These are phyloP conservation scores for Zophobas atratus DNA, from an alignment of 1,140 invertebrate genomes.

Conservation along the genomic window DNA sequence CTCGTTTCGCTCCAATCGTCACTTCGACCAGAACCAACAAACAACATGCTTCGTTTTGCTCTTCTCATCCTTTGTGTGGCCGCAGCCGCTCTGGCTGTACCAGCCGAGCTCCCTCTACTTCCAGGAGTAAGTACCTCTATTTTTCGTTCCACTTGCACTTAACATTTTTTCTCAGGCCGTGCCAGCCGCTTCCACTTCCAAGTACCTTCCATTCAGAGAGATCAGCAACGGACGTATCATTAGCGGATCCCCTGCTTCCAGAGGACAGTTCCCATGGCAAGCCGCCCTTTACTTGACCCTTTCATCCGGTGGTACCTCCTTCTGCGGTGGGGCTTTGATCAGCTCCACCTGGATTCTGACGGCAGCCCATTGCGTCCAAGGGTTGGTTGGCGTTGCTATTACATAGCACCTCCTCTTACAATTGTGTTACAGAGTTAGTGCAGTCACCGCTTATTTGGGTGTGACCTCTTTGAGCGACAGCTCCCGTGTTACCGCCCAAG, in stretches of 20 bases:
- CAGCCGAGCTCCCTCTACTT: too few relatives aligned
- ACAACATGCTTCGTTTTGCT: too few relatives aligned
- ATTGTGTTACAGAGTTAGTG: conserved; percentile 8
- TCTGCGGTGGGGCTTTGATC: conserved; percentile 32
- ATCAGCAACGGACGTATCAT: not conserved
- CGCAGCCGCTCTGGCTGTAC: too few relatives aligned
- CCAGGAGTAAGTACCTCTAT: too few relatives aligned
- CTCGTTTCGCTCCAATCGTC: too few relatives aligned
- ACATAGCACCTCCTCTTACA: not conserved
- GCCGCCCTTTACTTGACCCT: conserved; percentile 19
- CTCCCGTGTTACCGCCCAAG: not conserved
- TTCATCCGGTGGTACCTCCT: conserved; percentile 12
- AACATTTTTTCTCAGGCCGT: too few relatives aligned
- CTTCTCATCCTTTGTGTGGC: too few relatives aligned
- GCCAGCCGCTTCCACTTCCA: too few relatives aligned
- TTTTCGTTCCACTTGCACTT: too few relatives aligned
- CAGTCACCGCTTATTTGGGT: conserved; percentile 14
- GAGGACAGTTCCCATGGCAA: conserved; percentile 35
- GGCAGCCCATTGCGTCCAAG: conserved; percentile 28
- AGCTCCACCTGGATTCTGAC: conserved; percentile 14
- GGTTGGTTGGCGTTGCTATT: not conserved
- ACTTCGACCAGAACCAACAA: too few relatives aligned
- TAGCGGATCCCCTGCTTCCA: not conserved
- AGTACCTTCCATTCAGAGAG: too few relatives aligned
- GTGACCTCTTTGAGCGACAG: not conserved